Evolutionary conservation across 2,797 vertebrate species (phyloP), one percentile per base, ranked within the genome.

Genomic region (Chelidonichthys spinosus): DNA sequence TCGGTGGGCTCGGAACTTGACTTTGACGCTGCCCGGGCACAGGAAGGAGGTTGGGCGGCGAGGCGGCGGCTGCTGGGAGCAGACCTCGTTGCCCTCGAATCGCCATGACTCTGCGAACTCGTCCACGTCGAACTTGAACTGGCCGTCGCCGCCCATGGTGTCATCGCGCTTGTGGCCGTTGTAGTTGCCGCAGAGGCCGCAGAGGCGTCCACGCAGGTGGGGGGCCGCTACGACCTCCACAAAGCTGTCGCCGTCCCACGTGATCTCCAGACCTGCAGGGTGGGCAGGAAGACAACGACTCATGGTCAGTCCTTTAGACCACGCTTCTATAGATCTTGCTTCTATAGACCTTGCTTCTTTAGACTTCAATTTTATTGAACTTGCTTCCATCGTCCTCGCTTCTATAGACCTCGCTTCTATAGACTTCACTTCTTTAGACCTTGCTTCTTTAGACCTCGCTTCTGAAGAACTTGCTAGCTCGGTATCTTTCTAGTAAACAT

Each of bases 161-260:
- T 99, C 98, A 13, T 99, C 98, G 2, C 97, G 95, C 47, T 96
- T 97, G 87, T 99, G 97, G 8, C 97, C 97, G 0, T 99, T 99
- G 90, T 99, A 99, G 93, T 99, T 99, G 50, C 98, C 98, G 50
- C 98, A 99, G 1, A 99, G 95, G 44, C 98, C 98, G 25, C 98
- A 99, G 54, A 99, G 96, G 54, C 93, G 97, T 58, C 96, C 96
- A 3, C 96, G 97, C 72, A 99, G 94, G 72, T 98, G 96, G 0
- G 97, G 97, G 0, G 97, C 96, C 0, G 98, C 98, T 68, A 96
- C 97, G 6, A 99, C 96, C 91, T 99, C 98, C 44, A 99, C 97
- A 81, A 99, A 97, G 87, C 98, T 99, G 95, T 99, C 98, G 35
- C 98, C 98, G 55, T 99, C 98, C 98, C 98, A 99, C 0, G 98